Base-by-base conservation (phyloP, 1,140 invertebrate genomes). In the Lepidostoma basale region DNA sequence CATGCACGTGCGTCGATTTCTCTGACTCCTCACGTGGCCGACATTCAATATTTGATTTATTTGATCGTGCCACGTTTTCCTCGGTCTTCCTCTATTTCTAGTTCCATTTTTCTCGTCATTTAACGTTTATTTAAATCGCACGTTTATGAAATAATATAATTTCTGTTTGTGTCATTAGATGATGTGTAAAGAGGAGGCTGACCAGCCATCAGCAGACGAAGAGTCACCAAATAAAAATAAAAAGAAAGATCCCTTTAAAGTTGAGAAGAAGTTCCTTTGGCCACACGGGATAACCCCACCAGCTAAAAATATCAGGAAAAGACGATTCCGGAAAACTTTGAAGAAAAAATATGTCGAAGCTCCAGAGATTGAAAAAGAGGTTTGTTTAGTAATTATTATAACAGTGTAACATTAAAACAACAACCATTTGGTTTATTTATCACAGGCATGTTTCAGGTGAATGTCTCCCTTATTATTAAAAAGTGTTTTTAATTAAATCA, bases 281-380 rank as follows among this genome's bases (percentile, higher is more conserved):
- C 94, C 94, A 3, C 96, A 98, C 84, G 96, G 96, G 33, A 85
- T 98, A 16, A 96, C 95, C 3, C 94, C 95, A 2, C 95, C 97
- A 2, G 85, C 96, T 20, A 98, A 98, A 82, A 98, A 98, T 85
- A 95, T 97, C 0, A 85, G 96, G 12, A 94, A 93, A 73, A 85
- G 95, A 70, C 86, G 97, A 72, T 99, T 98, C 76, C 86, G 97
- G 44, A 98, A 98, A 85, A 98, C 95, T 0, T 81, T 98, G 12
- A 96, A 95, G 76, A 98, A 98, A 81, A 98, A 98, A 74, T 96
- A 95, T 81, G 92, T 96, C 1, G 97, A 99, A 82, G 94, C 95
- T 45, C 96, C 96, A 1, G 97, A 98, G 84, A 97, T 98, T 74
- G 97, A 99, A 78, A 98, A 98, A 79, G 97, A 98, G 85, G 71